These are phyloP conservation scores for Mylabris phalerata DNA, from an alignment of 1,140 invertebrate species.

Conservation along the genomic window DNA sequence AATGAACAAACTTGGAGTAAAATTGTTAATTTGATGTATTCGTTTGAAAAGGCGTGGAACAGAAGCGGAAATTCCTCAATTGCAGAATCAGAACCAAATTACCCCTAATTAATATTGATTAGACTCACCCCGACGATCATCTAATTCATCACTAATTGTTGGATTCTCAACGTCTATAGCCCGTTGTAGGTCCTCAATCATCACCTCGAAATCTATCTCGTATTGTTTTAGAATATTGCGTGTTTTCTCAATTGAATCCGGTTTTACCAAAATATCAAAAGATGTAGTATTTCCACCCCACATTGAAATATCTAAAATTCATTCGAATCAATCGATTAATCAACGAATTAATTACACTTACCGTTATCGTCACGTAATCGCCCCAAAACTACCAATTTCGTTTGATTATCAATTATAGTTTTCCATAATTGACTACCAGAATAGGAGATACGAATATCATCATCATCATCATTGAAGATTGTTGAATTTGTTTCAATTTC, in stretches of 20 bases:
- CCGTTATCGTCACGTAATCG: conserved; percentile 45
- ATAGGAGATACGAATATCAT: conserved; percentile 41
- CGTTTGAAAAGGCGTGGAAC: too few species aligned
- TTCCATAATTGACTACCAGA: conserved; percentile 49
- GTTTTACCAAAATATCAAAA: conserved; percentile 61
- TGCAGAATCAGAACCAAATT: too few species aligned
- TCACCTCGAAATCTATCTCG: conserved; percentile 55
- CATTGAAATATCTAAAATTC: conserved; percentile 54
- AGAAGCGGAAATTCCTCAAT: too few species aligned
- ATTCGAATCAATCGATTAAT: not conserved
- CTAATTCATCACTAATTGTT: conserved; percentile 49
- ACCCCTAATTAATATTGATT: not conserved
- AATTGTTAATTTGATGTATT: too few species aligned
- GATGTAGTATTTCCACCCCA: conserved; percentile 61
- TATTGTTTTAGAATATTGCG: conserved; percentile 45
- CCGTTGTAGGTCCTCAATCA: conserved; percentile 67
- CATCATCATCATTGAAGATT: conserved; percentile 1
- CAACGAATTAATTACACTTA: conserved; percentile 23
- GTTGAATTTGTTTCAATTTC: not conserved
- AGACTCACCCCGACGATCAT: conserved; percentile 62
- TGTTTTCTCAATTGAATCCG: conserved; percentile 49
- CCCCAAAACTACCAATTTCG: conserved; percentile 40
- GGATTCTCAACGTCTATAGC: conserved; percentile 74
- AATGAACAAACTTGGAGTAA: too few species aligned
- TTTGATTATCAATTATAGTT: conserved; percentile 35